phyloP scores from a whole-genome alignment of 2,113 vertebrate species.

The Sinocyclocheilus maitianheensis region DNA sequence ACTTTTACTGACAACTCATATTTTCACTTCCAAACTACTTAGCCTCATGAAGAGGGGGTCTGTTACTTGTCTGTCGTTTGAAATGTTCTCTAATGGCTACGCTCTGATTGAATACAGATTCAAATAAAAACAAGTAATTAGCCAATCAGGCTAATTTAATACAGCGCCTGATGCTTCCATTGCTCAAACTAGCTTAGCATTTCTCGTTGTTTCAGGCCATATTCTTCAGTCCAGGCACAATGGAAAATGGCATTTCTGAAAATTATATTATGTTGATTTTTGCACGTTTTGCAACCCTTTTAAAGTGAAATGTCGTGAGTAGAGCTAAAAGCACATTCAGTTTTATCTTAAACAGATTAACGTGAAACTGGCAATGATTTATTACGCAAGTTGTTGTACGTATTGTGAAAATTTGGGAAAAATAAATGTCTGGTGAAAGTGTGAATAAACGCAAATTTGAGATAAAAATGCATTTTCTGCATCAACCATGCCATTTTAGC shows the following conservation, averaged over 20 bases:
- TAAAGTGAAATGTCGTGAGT: neutral
- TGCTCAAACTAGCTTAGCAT: constrained; percentile 31
- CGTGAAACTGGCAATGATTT: neutral
- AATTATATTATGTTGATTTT: neutral
- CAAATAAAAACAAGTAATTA: constrained; percentile 53
- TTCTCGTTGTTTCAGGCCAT: neutral
- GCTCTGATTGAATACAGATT: constrained; percentile 49
- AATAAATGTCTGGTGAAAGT: neutral
- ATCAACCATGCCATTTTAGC: neutral
- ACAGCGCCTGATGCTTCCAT: constrained; percentile 23
- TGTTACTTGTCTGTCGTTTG: constrained; percentile 6
- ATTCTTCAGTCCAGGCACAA: neutral
- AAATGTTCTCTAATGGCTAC: constrained; percentile 5
- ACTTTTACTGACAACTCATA: constrained; percentile 41
- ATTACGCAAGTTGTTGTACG: neutral
- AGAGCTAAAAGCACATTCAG: neutral
- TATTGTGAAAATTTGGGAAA: neutral
- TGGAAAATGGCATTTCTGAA: neutral
- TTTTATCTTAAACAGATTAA: neutral
- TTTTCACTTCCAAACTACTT: constrained; percentile 48
- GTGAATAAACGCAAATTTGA: neutral
- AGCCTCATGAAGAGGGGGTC: constrained; percentile 25
- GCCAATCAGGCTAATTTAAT: constrained; percentile 43
- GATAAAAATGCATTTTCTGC: neutral
- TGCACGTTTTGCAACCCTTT: neutral